A percentile compares a stretch with the other conserved stretches of the same genome.
Conservation (phyloP, 2,888 invertebrate genomes). For the Timandra comae region DNA sequence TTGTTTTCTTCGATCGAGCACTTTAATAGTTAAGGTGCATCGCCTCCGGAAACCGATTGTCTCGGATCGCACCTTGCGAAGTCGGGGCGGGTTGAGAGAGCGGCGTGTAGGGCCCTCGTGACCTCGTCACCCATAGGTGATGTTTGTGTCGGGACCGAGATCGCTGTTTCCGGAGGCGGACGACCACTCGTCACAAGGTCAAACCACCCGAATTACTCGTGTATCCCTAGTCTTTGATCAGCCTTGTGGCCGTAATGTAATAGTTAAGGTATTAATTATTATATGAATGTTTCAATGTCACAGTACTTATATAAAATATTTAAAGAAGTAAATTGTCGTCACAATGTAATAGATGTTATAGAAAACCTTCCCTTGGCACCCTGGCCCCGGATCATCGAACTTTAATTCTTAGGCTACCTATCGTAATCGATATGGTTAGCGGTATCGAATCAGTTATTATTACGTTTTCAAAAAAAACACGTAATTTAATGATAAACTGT, state of each 20-base stretch:
- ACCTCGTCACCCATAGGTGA: slow-evolving; percentile 5
- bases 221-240: slow-evolving; percentile 35
- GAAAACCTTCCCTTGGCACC: neutral
- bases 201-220: slow-evolving; percentile 52
- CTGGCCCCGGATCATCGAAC: neutral
- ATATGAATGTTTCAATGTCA: slow-evolving; percentile 40
- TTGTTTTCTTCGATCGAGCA: slow-evolving; percentile 67
- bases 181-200: slow-evolving; percentile 39
- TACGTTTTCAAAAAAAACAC: too few relatives aligned
- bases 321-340: slow-evolving; percentile 27
- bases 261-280: slow-evolving; percentile 31
- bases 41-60: slow-evolving; percentile 29
- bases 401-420: too few relatives aligned
- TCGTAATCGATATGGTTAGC: too few relatives aligned
- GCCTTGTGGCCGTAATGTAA: slow-evolving; percentile 36
- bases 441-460: too few relatives aligned
- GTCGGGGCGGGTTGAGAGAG: slow-evolving; percentile 28
- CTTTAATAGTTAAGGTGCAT: slow-evolving; percentile 32
- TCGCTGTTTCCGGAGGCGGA: slow-evolving; percentile 42
- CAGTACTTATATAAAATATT: slow-evolving; percentile 15
- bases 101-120: slow-evolving; percentile 30
- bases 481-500: too few relatives aligned
- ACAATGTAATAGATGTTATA: slow-evolving; percentile 12
- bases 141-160: slow-evolving; percentile 9
- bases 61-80: slow-evolving; percentile 22